Evolutionary conservation across 1,140 invertebrate genomes (phyloP).

Genomic region (Polypedilum vanderplanki): DNA sequence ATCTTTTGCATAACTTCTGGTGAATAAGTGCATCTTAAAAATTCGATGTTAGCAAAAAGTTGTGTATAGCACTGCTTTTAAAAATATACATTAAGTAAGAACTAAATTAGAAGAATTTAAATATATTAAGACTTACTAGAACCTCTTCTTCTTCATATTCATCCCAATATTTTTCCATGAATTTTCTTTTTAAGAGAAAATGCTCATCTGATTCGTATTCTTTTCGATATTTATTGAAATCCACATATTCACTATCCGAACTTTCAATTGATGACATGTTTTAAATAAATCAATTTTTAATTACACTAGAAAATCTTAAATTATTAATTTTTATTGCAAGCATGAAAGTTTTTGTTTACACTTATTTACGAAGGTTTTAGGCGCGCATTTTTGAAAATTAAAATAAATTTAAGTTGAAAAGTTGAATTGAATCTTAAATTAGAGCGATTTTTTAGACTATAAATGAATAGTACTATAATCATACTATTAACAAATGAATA

Average conservation of each 20-base stretch:
- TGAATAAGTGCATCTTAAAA: constrained; percentile 80
- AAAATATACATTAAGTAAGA: too few relatives aligned
- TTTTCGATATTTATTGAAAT: constrained; percentile 57
- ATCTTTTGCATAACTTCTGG: constrained; percentile 68
- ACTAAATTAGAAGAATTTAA: too few relatives aligned
- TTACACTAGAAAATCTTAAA: too few relatives aligned
- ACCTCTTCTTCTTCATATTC: constrained; percentile 63
- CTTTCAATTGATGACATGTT: neutral
- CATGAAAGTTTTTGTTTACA: too few relatives aligned
- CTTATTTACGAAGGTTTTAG: too few relatives aligned
- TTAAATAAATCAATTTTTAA: neutral
- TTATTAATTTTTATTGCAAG: too few relatives aligned
- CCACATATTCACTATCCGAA: constrained; percentile 44
- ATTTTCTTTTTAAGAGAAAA: constrained; percentile 68
- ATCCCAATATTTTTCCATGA: constrained; percentile 63
- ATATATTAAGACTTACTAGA: constrained; percentile 46
- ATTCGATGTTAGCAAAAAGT: constrained; percentile 75
- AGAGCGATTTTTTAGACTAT: too few relatives aligned
- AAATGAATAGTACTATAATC: too few relatives aligned
- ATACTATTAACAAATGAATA: too few relatives aligned
- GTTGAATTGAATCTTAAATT: too few relatives aligned
- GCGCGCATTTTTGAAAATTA: too few relatives aligned
- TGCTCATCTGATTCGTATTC: constrained; percentile 75
- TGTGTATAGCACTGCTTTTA: constrained; percentile 61
- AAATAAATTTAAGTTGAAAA: too few relatives aligned